phyloP scores from a whole-genome alignment of 1,140 invertebrate species.

The Cheumatopsyche charites region DNA sequence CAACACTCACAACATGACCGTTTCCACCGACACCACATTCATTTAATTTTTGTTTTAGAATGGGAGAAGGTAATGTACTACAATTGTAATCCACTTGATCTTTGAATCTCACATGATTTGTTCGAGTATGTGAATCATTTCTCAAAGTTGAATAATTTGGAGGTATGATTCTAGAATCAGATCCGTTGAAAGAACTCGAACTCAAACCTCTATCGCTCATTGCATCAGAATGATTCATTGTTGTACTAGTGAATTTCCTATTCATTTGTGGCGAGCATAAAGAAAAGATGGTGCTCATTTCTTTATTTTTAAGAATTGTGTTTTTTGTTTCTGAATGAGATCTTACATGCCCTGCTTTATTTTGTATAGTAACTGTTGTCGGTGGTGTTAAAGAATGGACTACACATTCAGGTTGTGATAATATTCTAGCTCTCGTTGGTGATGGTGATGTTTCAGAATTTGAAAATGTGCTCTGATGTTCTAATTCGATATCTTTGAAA shows the following conservation, averaged over 20 bases:
- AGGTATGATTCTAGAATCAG: slow-evolving; percentile 34
- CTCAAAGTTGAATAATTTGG: slow-evolving; percentile 49
- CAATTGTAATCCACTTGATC: slow-evolving; percentile 59
- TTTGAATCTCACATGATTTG: slow-evolving; percentile 59
- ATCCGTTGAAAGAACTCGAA: slow-evolving; percentile 28
- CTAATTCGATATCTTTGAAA: slow-evolving; percentile 61
- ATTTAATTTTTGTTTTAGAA: slow-evolving; percentile 55
- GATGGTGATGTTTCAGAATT: slow-evolving; percentile 11
- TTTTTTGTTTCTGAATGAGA: slow-evolving; percentile 60
- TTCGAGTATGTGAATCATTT: slow-evolving; percentile 53
- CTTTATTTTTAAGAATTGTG: slow-evolving; percentile 59
- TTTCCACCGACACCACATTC: slow-evolving; percentile 60
- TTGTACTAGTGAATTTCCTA: slow-evolving; percentile 52
- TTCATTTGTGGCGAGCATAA: slow-evolving; percentile 63
- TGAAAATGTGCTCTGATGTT: slow-evolving; percentile 53
- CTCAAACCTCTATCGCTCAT: slow-evolving; percentile 36
- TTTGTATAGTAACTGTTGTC: slow-evolving; percentile 29
- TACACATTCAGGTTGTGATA: slow-evolving; percentile 47
- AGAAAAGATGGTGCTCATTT: slow-evolving; percentile 58
- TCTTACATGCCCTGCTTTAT: slow-evolving; percentile 53
- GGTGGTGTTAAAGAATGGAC: slow-evolving; percentile 38
- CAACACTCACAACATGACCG: slow-evolving; percentile 63
- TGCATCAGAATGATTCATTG: slow-evolving; percentile 37
- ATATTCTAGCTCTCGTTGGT: slow-evolving; percentile 39
- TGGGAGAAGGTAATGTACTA: slow-evolving; percentile 54